Conservation (phyloP, 2,113 vertebrate species). For the Corythaeola cristata region DNA sequence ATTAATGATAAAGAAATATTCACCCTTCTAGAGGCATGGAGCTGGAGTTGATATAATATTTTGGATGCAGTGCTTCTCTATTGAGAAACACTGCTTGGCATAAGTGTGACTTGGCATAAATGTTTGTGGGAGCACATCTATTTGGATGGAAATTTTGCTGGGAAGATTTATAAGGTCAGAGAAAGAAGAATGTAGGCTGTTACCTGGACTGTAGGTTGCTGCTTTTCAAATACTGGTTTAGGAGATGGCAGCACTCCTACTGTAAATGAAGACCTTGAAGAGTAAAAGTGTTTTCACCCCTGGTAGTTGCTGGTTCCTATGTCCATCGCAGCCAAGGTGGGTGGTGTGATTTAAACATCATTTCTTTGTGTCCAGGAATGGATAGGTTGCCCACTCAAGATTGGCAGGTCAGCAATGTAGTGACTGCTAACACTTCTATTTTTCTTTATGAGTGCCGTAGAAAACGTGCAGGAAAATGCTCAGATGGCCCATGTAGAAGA, state of each 20-base stretch:
- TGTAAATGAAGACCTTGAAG: constrained; percentile 18
- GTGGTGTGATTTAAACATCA: background rate
- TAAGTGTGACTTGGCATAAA: constrained; percentile 57
- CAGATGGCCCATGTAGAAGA: background rate
- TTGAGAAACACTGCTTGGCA: background rate
- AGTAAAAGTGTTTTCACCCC: background rate
- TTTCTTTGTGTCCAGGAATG: background rate
- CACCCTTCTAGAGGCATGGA: background rate
- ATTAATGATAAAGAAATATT: background rate
- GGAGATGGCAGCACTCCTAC: background rate
- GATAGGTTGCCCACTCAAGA: background rate
- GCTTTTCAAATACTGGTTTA: background rate
- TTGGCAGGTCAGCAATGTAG: background rate
- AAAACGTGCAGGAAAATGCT: background rate
- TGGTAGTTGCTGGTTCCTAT: background rate
- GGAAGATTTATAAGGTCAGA: constrained; percentile 54
- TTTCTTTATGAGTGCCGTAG: background rate
- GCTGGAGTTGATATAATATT: constrained; percentile 8
- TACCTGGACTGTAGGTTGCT: background rate
- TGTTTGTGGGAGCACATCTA: constrained; percentile 6
- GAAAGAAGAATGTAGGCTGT: background rate
- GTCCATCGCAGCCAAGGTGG: background rate
- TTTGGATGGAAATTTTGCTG: constrained; percentile 24
- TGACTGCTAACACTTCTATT: background rate
- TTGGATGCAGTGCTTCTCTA: constrained; percentile 29